Conservation (phyloP, 2,797 vertebrate genomes). For the Apogon hyalosoma region DNA sequence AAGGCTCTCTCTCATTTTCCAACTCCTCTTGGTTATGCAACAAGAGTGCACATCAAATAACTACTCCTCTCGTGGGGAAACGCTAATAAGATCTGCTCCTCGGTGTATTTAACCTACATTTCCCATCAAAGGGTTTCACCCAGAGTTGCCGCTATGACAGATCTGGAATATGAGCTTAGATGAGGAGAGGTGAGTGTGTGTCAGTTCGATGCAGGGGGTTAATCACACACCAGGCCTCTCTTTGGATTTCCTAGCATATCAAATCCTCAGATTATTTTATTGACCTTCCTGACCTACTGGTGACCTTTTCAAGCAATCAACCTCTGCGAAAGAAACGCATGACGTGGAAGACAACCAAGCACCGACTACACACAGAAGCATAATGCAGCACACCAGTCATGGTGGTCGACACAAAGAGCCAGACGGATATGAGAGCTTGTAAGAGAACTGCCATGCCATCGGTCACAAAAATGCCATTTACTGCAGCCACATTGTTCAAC, state of each 20-base stretch:
- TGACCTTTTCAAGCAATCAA: slow-evolving; percentile 31
- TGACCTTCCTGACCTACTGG: slow-evolving; percentile 33
- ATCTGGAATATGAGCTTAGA: slow-evolving; percentile 64
- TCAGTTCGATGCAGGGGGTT: slow-evolving; percentile 55
- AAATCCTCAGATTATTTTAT: slow-evolving; percentile 28
- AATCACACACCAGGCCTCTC: slow-evolving; percentile 38
- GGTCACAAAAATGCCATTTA: slow-evolving; percentile 43
- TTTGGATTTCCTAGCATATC: slow-evolving; percentile 39
- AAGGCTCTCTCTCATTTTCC: slow-evolving; percentile 61
- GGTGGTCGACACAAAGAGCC: slow-evolving; percentile 18
- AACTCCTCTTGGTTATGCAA: slow-evolving; percentile 74
- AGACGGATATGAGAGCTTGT: slow-evolving; percentile 23
- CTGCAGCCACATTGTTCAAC: slow-evolving; percentile 21
- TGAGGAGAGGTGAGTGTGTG: slow-evolving; percentile 44
- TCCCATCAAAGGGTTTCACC: slow-evolving; percentile 76
- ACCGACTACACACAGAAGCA: neutral
- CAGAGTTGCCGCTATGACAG: slow-evolving; percentile 64
- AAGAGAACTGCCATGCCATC: slow-evolving; percentile 6
- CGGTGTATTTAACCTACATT: slow-evolving; percentile 86
- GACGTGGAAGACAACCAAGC: slow-evolving; percentile 6
- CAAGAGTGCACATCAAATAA: slow-evolving; percentile 76
- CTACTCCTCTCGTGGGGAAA: slow-evolving; percentile 70
- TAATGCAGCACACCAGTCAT: slow-evolving; percentile 9
- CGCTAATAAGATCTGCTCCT: slow-evolving; percentile 79
- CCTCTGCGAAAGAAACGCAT: slow-evolving; percentile 3